A percentile compares a stretch with the other conserved stretches of the same genome.
Evolutionary conservation across 1,140 invertebrate genomes (phyloP).

Genomic region (Bombus confusus): DNA sequence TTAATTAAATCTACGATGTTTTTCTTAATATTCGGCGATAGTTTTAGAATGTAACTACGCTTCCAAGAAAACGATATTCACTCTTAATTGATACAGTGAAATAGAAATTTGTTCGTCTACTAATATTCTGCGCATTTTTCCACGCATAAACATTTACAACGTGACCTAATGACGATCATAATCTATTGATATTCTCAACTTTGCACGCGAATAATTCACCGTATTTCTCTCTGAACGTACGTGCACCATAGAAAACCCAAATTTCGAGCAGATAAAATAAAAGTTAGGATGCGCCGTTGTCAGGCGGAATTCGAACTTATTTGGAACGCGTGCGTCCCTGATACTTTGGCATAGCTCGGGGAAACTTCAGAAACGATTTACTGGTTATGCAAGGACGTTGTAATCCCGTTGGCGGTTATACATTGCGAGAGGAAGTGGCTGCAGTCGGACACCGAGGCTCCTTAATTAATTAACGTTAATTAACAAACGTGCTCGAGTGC

Average conservation of each 20-base stretch:
- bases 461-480: constrained; percentile 81
- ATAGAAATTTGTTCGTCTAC: too few relatives aligned
- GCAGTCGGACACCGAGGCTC: constrained; percentile 69
- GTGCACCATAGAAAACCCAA: not conserved
- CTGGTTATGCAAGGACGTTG: constrained; percentile 56
- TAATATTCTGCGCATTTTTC: too few relatives aligned
- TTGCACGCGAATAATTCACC: too few relatives aligned
- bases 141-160: too few relatives aligned
- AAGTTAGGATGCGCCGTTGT: not conserved
- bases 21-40: too few relatives aligned
- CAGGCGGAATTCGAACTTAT: constrained; percentile 9
- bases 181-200: too few relatives aligned
- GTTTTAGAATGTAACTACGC: too few relatives aligned
- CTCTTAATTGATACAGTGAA: too few relatives aligned
- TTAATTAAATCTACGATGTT: too few relatives aligned
- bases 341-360: not conserved
- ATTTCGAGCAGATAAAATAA: not conserved
- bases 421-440: constrained; percentile 57
- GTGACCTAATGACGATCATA: too few relatives aligned
- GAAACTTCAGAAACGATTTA: constrained; percentile 54
- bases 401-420: constrained; percentile 60
- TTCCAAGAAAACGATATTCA: too few relatives aligned
- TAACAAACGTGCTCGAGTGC: constrained; percentile 77
- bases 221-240: too few relatives aligned
- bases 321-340: not conserved